Conservation (phyloP, 2,888 invertebrate species). For the Agrotis segetum region DNA sequence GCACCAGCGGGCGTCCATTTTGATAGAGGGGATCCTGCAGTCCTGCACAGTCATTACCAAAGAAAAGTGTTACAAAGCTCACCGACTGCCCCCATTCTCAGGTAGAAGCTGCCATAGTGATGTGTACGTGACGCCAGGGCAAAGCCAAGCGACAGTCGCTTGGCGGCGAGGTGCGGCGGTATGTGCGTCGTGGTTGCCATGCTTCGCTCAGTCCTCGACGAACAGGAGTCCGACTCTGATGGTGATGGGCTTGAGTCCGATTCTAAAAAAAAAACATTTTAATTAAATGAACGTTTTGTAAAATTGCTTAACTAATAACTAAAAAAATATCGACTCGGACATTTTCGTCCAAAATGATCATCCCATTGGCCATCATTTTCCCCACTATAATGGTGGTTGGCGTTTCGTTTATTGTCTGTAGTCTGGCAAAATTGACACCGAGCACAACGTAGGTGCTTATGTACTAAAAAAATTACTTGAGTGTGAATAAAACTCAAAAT, state of each 20-base stretch:
- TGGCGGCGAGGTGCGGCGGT: slow-evolving; percentile 81
- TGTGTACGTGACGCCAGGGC: slow-evolving; percentile 91
- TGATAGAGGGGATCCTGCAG: too few relatives aligned
- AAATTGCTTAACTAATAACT: neutral
- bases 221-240: slow-evolving; percentile 88
- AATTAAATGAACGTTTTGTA: neutral
- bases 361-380: too few relatives aligned
- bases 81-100: slow-evolving; percentile 98
- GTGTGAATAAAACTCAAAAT: neutral
- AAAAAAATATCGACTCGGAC: too few relatives aligned
- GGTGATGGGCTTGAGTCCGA: slow-evolving; percentile 85
- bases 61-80: slow-evolving; percentile 70
- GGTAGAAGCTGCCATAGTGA: slow-evolving; percentile 97
- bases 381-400: too few relatives aligned
- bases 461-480: too few relatives aligned
- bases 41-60: neutral
- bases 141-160: slow-evolving; percentile 89
- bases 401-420: neutral
- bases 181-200: slow-evolving; percentile 85
- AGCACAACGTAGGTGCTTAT: too few relatives aligned
- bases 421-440: too few relatives aligned
- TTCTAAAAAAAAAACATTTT: slow-evolving; percentile 69
- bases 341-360: too few relatives aligned
- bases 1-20: too few relatives aligned
- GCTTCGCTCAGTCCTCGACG: slow-evolving; percentile 91